Conservation (phyloP, 2,113 vertebrate species). For the Saimiri boliviensis region DNA sequence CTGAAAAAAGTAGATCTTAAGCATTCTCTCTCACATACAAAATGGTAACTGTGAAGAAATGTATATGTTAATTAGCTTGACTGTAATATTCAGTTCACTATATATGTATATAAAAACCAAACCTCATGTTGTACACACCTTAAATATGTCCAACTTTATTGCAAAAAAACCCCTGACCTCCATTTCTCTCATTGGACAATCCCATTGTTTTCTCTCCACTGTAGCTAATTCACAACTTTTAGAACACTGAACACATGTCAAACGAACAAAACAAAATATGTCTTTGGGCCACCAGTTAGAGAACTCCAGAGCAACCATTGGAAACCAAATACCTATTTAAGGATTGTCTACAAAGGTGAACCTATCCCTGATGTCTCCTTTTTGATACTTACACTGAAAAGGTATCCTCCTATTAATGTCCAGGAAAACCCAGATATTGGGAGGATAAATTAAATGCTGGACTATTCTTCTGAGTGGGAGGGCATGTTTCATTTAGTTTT, state of each 20-base stretch:
- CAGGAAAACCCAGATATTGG: background rate
- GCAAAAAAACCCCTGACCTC: background rate
- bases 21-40: background rate
- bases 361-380: background rate
- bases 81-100: background rate
- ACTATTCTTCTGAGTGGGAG: background rate
- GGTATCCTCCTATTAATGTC: background rate
- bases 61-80: background rate
- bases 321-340: background rate
- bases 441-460: background rate
- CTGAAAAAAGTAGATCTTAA: background rate
- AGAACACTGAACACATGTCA: background rate
- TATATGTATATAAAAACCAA: background rate
- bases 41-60: background rate
- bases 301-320: background rate
- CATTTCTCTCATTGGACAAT: background rate
- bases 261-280: background rate
- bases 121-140: background rate
- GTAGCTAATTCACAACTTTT: background rate
- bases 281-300: background rate
- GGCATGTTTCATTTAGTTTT: background rate
- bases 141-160: background rate
- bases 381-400: background rate
- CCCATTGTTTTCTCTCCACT: background rate
- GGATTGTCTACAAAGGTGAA: background rate